Evolutionary conservation across 2,113 vertebrate genomes (phyloP).

Genomic region (Mastomys natalensis): DNA sequence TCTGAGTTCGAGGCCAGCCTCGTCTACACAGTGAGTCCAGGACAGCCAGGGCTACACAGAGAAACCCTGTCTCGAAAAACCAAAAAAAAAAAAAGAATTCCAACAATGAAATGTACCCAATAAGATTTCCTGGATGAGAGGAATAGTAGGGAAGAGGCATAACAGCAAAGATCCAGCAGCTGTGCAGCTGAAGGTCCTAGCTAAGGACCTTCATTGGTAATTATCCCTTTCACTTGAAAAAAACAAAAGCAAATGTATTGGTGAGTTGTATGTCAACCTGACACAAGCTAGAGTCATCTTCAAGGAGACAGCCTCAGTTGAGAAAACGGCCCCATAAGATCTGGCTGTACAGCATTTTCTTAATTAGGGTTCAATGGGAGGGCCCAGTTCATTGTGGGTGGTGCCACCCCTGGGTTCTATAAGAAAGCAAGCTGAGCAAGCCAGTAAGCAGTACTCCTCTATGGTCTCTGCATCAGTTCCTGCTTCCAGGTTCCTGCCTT

Average conservation of each 20-base stretch:
- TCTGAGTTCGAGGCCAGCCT: no score
- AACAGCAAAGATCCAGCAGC: background rate
- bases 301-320: background rate
- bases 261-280: background rate
- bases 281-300: background rate
- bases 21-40: no score
- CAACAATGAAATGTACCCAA: slow-evolving; percentile 1
- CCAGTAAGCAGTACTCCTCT: background rate
- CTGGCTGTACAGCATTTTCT: background rate
- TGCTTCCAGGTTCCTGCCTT: background rate
- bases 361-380: background rate
- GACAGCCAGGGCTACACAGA: no score
- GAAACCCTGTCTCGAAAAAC: no score
- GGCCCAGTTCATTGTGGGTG: background rate
- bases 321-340: background rate
- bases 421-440: background rate
- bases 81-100: background rate
- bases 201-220: background rate
- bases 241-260: slow-evolving; percentile 18
- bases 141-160: background rate
- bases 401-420: background rate
- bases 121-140: slow-evolving; percentile 23
- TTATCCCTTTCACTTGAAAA: slow-evolving; percentile 9
- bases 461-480: background rate
- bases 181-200: background rate